Conservation (phyloP, 2,113 vertebrate genomes). For the Tricholaema leucomelas region DNA sequence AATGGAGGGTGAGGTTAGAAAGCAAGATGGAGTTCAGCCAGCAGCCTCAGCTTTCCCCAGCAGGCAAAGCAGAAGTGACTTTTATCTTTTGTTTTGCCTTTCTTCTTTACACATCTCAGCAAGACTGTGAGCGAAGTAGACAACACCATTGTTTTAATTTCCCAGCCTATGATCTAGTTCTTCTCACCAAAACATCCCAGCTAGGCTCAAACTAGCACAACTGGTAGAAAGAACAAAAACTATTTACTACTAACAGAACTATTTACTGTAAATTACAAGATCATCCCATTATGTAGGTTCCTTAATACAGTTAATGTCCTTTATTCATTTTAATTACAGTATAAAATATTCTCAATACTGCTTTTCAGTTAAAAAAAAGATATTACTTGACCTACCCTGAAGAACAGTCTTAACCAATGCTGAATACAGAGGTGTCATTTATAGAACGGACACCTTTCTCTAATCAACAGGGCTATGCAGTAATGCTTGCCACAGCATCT, state of each 20-base stretch:
- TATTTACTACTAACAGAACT: too few relatives aligned
- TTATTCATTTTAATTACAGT: not conserved
- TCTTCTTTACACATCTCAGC: too few relatives aligned
- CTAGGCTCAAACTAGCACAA: too few relatives aligned
- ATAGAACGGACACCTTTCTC: not conserved
- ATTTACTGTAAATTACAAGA: not conserved
- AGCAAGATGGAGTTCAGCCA: too few relatives aligned
- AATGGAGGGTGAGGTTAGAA: too few relatives aligned
- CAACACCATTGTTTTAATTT: too few relatives aligned
- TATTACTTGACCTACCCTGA: not conserved
- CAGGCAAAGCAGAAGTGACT: too few relatives aligned
- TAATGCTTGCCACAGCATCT: not conserved
- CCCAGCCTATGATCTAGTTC: too few relatives aligned
- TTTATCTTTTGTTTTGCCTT: too few relatives aligned
- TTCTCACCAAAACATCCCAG: too few relatives aligned
- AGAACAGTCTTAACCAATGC: not conserved
- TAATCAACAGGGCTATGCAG: not conserved
- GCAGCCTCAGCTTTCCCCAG: too few relatives aligned
- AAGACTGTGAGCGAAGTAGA: too few relatives aligned
- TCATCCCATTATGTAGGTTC: not conserved
- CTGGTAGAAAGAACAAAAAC: not conserved
- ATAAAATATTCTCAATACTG: not conserved
- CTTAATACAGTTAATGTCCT: not conserved
- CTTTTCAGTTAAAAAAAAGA: not conserved
- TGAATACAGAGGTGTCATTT: not conserved